phyloP scores from a whole-genome alignment of 92 coral and sea anemone genomes.

The Epizoanthus fatuus region DNA sequence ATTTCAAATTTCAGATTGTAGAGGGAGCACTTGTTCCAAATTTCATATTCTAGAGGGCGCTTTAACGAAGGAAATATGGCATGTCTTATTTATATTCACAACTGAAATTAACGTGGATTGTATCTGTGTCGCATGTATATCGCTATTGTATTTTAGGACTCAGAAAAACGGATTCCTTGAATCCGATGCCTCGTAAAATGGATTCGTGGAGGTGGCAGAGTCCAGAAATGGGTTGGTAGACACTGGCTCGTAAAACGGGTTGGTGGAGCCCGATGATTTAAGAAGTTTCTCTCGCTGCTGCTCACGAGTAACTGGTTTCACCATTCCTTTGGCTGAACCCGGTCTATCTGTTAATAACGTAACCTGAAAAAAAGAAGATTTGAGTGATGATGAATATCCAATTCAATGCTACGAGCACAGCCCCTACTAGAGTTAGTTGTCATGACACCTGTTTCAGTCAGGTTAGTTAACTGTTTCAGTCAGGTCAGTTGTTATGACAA shows the following conservation, averaged over 20 bases:
- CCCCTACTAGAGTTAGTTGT: neutral
- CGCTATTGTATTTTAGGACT: neutral
- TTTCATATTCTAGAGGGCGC: too few relatives aligned
- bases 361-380: conserved; percentile 31
- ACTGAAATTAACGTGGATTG: too few relatives aligned
- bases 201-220: conserved; percentile 20
- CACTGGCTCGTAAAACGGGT: conserved; percentile 31
- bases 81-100: too few relatives aligned
- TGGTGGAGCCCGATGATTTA: conserved; percentile 30
- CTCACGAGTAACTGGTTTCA: conserved; percentile 29
- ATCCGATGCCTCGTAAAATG: conserved; percentile 17
- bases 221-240: conserved; percentile 12
- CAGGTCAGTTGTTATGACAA: too few relatives aligned
- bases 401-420: neutral
- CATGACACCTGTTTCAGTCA: neutral
- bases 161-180: conserved; percentile 30
- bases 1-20: too few relatives aligned
- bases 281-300: conserved; percentile 49
- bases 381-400: neutral
- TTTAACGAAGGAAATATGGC: too few relatives aligned
- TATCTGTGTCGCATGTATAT: too few relatives aligned
- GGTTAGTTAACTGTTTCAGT: too few relatives aligned
- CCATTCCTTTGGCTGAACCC: conserved; percentile 12
- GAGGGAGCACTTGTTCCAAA: too few relatives aligned
- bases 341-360: conserved; percentile 58